Evolutionary conservation across 2,797 vertebrate genomes (phyloP).

Genomic region (Coluber constrictor): DNA sequence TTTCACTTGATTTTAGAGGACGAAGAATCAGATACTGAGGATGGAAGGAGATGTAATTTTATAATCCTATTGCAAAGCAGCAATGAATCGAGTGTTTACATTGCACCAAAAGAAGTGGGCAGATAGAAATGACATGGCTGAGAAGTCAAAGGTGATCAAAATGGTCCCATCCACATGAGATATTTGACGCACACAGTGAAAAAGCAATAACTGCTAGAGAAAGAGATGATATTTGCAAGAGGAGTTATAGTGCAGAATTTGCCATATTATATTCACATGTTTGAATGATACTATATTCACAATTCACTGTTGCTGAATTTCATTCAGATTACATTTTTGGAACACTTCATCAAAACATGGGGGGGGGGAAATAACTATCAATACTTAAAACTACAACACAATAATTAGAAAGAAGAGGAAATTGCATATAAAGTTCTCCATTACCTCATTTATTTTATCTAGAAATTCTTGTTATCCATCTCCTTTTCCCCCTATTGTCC

Average conservation of each 20-base stretch:
- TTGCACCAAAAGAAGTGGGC: not conserved
- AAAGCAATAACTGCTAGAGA: conserved; percentile 24
- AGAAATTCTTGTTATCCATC: not conserved
- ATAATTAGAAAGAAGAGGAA: not conserved
- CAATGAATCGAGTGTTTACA: conserved; percentile 19
- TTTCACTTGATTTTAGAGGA: not conserved
- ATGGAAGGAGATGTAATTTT: conserved; percentile 1
- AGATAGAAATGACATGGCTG: conserved; percentile 30
- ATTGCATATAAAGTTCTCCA: not conserved
- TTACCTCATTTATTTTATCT: not conserved
- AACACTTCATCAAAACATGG: not conserved
- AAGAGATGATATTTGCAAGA: conserved; percentile 6
- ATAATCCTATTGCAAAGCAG: not conserved
- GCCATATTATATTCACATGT: not conserved
- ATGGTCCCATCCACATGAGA: conserved; percentile 19
- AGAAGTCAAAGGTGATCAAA: conserved; percentile 32
- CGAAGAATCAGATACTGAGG: not conserved
- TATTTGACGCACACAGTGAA: conserved; percentile 14
- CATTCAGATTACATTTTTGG: not conserved
- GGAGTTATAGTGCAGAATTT: not conserved
- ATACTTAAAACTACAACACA: not conserved
- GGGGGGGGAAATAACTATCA: not conserved
- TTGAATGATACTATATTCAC: not conserved
- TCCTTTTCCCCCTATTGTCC: no score
- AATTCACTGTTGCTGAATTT: not conserved